Evolutionary conservation across 2,888 invertebrate species (phyloP).

Genomic region (Drosophila anomalipes): DNA sequence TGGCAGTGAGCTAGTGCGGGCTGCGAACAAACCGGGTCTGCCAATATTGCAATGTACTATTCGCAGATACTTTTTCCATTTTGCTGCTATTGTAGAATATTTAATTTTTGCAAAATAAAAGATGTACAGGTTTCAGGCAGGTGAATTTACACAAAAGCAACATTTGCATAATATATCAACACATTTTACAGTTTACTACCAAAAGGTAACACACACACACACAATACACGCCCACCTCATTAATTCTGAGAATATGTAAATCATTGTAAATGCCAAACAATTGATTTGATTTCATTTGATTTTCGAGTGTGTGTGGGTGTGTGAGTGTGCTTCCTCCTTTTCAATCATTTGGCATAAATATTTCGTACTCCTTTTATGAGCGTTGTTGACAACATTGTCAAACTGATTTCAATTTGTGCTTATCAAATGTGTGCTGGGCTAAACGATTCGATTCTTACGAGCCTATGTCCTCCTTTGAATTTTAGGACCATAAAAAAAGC

Average conservation of each 20-base stretch:
- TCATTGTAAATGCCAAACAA: conserved; percentile 66
- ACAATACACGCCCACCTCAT: conserved; percentile 47
- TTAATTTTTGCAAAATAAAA: conserved; percentile 52
- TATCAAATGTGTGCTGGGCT: conserved; percentile 44
- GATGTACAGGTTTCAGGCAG: conserved; percentile 42
- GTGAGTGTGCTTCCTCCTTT: conserved; percentile 31
- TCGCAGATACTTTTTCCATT: conserved; percentile 17
- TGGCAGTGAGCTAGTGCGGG: conserved; percentile 37
- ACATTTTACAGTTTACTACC: conserved; percentile 47
- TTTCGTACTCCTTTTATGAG: conserved; percentile 54
- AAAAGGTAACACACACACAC: conserved; percentile 34
- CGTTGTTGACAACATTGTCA: conserved; percentile 65
- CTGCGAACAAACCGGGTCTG: conserved; percentile 59
- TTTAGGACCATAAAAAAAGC: conserved; percentile 22
- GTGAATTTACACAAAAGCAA: conserved; percentile 38
- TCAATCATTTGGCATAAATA: conserved; percentile 64
- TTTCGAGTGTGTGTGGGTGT: conserved; percentile 20
- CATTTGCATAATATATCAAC: conserved; percentile 70
- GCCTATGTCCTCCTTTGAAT: conserved; percentile 9
- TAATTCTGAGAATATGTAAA: conserved; percentile 51
- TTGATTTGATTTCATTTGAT: conserved; percentile 73
- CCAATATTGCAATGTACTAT: conserved; percentile 66
- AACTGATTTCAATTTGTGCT: conserved; percentile 61
- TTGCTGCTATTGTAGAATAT: conserved; percentile 39
- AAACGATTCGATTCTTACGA: conserved; percentile 21